Evolutionary conservation across 2,888 invertebrate genomes (phyloP), one percentile per base, ranked within the genome.

Genomic region (Macaria liturata): DNA sequence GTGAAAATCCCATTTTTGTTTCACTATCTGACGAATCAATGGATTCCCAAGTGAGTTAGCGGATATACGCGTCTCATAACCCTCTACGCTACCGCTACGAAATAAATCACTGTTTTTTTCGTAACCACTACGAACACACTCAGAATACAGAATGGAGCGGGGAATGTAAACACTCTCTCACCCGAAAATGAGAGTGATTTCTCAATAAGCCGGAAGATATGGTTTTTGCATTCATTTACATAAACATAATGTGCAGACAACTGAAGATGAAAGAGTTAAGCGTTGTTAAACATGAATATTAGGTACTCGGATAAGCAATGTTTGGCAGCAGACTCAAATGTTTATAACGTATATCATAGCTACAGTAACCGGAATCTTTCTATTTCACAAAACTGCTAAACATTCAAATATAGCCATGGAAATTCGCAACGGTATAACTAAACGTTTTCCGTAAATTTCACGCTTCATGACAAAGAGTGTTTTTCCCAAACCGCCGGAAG

Each of bases 61-160:
- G 42, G 31, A 62, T 61, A 60, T 48, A 57, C 30, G 31, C 32
- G 45, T 46, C 34, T 37, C 7, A 37, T 20, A 43, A 49, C 47
- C 47, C 43, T 39, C 48, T 47, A 46, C 54, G 49, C 51, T 9
- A 54, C 45, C 30, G 44, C 50, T 57, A 57, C 49, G 30, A 45
- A 37, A 53, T 55, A 49, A 56, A 58, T 59, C 58, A 56, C 39
- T 2, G 47, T 30, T 49, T 51, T 69, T 62, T 69, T 47, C 44
- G 58, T 61, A 60, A 68, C 44, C 60, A 49, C 59, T 63, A 67
- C 55, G 61, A 59, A 57, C 65, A 68, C 69, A 69, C 67, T 54
- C 46, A 70, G 67, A 64, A 59, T 71, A 67, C 57, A 57, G 62
- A 53, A 67, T 62, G 59, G 57, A 59, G 49, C 55, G 57, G 53